Base-by-base conservation (phyloP, 2,113 vertebrate genomes). In the Larimichthys polyactis region DNA sequence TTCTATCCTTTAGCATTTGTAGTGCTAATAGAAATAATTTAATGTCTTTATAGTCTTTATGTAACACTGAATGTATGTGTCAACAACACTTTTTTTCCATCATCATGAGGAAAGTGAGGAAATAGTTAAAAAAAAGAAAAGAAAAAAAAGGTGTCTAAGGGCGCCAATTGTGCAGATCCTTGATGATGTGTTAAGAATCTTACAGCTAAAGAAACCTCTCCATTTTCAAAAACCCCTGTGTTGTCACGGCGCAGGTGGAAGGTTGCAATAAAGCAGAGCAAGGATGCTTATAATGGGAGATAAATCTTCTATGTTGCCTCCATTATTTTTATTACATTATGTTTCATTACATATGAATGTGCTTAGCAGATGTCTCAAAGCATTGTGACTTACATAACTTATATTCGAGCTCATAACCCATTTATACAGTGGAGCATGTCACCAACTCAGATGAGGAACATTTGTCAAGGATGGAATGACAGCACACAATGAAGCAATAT, bases 391-490 rank as follows among this genome's bases (percentile, higher is more conserved):
- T 90, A 87, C 87, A 92, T 92, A 82, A 84, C 69, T 91, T 91
- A 91, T 74, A 91, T 81, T 79, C 63, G 17, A 74, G 89, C 82
- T 75, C 83, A 60, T 92, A 91, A 93, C 81, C 79, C 79, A 74
- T 80, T 93, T 90, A 90, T 88, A 87, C 73, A 88, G 86, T 82
- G 87, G 64, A 79, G 67, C 89, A 82, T 82, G 90, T 87, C 91
- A 89, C 78, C 79, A 63, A 69, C 85, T 85, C 73, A 81, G 89
- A 92, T 87, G 89, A 91, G 71, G 82, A 79, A 83, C 91, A 94
- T 93, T 93, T 91, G 88, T 93, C 92, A 94, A 89, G 76, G 75
- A 66, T 46, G 59, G 87, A 91, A 75, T 85, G 91, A 90, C 86
- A 85, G 85, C 67, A 15, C 58, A 87, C 78, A 74, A 79, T 85